Percentiles rank a stretch among this genome's conserved stretches.
phyloP scores from a whole-genome alignment of 2,113 vertebrate genomes.

The Rhinoderma darwinii region DNA sequence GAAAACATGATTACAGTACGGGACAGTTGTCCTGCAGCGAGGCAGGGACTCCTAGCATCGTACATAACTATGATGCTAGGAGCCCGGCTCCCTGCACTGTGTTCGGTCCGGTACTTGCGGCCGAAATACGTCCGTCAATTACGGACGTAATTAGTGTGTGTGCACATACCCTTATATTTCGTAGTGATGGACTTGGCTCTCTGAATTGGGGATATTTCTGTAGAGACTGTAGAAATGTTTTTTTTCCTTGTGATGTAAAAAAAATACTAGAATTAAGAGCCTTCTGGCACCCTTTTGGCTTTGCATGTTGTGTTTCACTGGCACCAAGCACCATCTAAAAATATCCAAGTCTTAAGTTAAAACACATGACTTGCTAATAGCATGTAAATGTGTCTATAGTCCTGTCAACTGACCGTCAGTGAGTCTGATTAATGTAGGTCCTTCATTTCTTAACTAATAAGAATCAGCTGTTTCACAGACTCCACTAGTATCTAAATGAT shows the following conservation, averaged over 20 bases:
- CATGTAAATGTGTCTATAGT: conserved; percentile 15
- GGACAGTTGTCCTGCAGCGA: too few species aligned
- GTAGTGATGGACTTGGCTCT: not conserved
- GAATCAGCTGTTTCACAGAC: conserved; percentile 10
- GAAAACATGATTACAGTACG: too few species aligned
- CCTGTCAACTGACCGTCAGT: conserved; percentile 17
- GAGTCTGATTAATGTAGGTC: not conserved
- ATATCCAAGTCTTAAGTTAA: conserved; percentile 40
- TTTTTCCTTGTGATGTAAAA: not conserved
- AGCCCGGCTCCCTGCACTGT: too few species aligned
- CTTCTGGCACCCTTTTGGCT: not conserved
- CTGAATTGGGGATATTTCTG: not conserved
- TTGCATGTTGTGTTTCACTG: conserved; percentile 10
- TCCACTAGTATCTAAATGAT: conserved; percentile 24
- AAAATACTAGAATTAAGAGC: not conserved
- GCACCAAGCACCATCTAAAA: conserved; percentile 29
- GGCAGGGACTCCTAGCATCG: too few species aligned
- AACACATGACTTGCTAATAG: conserved; percentile 40
- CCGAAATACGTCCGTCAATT: too few species aligned
- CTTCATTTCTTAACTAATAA: not conserved
- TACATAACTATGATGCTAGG: too few species aligned
- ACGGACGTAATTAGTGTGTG: too few species aligned
- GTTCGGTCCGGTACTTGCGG: too few species aligned
- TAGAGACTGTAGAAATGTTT: not conserved
- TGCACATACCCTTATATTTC: too few species aligned